These are phyloP conservation scores for Calameuta idolon DNA, from an alignment of 2,888 invertebrate species.

Conservation along the genomic window DNA sequence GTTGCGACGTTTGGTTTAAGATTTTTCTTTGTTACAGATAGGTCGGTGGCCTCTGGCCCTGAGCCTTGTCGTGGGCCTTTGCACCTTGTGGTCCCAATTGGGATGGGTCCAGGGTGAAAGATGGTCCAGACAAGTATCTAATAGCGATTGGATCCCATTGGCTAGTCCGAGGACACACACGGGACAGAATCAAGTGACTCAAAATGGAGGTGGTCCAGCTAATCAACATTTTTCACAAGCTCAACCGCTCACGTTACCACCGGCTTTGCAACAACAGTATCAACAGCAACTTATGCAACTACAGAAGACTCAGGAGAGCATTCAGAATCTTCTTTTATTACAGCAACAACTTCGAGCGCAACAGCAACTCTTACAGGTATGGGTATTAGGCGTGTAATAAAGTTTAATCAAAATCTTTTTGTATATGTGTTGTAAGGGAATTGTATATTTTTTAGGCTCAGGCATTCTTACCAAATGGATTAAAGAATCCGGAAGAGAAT, in stretches of 20 bases:
- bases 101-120: conserved; percentile 43
- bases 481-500: conserved; percentile 45
- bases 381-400: not conserved
- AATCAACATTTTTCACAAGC: not conserved
- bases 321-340: conserved; percentile 56
- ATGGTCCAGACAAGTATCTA: conserved; percentile 63
- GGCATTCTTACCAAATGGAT: conserved; percentile 50
- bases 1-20: not conserved
- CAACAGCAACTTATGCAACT: conserved; percentile 61
- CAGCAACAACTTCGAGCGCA: conserved; percentile 61
- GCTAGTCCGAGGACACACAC: conserved; percentile 52
- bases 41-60: conserved; percentile 46
- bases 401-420: not conserved
- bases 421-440: not conserved
- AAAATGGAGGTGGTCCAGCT: not conserved
- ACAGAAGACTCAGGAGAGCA: conserved; percentile 63
- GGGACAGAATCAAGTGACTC: conserved; percentile 26
- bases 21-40: conserved; percentile 39
- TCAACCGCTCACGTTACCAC: conserved; percentile 47
- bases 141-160: conserved; percentile 65
- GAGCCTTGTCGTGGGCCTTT: conserved; percentile 44
- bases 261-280: conserved; percentile 61
- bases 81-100: conserved; percentile 34
- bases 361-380: conserved; percentile 60
- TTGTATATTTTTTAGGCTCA: conserved; percentile 44